Evolutionary conservation across 2,113 vertebrate species (phyloP).

Genomic region (Herpailurus yagouaroundi): DNA sequence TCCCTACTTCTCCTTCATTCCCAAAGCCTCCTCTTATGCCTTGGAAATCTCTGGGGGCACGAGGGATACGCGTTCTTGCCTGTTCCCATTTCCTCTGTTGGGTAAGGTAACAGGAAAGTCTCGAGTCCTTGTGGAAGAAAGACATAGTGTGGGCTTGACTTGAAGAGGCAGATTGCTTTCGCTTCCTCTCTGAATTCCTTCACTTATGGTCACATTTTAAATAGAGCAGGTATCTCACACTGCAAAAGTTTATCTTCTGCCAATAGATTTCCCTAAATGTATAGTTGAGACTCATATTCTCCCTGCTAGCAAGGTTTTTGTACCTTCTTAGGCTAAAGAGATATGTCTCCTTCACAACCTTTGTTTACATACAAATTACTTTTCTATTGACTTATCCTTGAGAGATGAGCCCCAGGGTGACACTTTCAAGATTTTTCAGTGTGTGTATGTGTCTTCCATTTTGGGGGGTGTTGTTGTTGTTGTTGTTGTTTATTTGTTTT

Average conservation of each 20-base stretch:
- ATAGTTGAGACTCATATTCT: neutral
- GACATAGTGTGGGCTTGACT: neutral
- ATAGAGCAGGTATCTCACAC: neutral
- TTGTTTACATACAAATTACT: neutral
- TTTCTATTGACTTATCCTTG: neutral
- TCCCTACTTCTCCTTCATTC: neutral
- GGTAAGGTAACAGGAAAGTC: neutral
- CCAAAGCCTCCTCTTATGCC: neutral
- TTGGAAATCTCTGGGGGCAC: neutral
- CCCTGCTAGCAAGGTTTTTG: neutral
- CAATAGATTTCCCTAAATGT: neutral
- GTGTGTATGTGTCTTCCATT: neutral
- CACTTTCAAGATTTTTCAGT: neutral
- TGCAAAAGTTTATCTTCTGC: neutral
- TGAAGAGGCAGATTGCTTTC: neutral
- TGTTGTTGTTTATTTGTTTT: neutral
- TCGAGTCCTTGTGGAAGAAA: neutral
- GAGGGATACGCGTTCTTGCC: neutral
- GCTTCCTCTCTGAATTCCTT: neutral
- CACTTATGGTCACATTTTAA: neutral
- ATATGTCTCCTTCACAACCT: neutral
- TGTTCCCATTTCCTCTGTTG: neutral
- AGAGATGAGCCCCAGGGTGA: neutral
- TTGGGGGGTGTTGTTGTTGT: too few species aligned
- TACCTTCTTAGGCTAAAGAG: conserved; percentile 9